A percentile compares a stretch with the other conserved stretches of the same genome.
Conservation (phyloP, 2,797 vertebrate species). For the Lepidocolaptes lacrymiger region DNA sequence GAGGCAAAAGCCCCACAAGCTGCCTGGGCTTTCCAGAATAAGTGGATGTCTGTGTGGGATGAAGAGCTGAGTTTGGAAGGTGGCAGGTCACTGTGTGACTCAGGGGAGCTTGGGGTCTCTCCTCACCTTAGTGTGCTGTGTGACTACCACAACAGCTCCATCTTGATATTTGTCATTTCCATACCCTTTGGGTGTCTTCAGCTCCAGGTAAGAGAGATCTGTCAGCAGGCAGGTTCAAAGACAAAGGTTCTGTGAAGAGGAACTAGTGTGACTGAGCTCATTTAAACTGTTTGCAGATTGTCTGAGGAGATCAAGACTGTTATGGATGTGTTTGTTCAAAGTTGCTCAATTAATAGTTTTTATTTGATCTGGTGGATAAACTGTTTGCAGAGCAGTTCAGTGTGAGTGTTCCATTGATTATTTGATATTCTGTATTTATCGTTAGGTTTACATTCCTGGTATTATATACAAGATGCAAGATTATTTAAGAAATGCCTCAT, state of each 20-base stretch:
- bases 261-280: constrained; percentile 24
- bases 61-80: too few species aligned
- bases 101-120: background rate
- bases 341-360: constrained; percentile 68
- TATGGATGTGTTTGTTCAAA: constrained; percentile 67
- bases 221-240: constrained; percentile 26
- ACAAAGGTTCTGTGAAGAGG: background rate
- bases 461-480: background rate
- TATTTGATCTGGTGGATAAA: constrained; percentile 65
- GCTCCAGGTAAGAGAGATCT: background rate
- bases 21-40: background rate
- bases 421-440: constrained; percentile 54
- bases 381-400: constrained; percentile 61
- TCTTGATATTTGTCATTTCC: background rate
- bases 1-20: background rate
- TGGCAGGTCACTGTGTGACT: background rate
- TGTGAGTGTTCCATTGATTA: constrained; percentile 53
- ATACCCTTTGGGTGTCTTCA: background rate
- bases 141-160: background rate
- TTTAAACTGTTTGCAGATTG: constrained; percentile 63
- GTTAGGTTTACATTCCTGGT: background rate
- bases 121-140: accelerated
- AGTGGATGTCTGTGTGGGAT: accelerated
- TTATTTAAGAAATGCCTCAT: constrained; percentile 50
- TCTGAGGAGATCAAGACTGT: constrained; percentile 55